A percentile compares a stretch with the other conserved stretches of the same genome.
These are phyloP conservation scores for Epirrita christyi DNA, from an alignment of 2,888 invertebrate genomes.

Conservation along the genomic window DNA sequence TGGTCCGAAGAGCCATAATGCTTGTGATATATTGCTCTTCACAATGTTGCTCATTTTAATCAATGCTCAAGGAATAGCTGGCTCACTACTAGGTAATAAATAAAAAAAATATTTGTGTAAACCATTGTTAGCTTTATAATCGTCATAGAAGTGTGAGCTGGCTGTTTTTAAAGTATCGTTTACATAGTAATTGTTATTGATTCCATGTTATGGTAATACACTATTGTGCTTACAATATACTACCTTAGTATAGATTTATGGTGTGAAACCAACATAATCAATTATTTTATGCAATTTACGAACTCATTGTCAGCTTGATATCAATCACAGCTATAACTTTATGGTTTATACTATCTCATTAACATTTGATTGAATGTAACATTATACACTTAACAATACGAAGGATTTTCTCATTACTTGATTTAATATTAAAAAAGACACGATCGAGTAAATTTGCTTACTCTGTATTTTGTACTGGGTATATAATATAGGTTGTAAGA, in stretches of 20 bases:
- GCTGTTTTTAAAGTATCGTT: neutral
- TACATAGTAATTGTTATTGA: neutral
- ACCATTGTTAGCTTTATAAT: no score
- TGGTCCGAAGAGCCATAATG: slow-evolving; percentile 10
- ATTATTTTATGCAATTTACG: neutral
- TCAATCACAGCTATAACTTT: slow-evolving; percentile 14
- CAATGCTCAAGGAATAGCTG: no score
- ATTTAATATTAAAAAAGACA: neutral
- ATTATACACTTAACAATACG: slow-evolving; percentile 9
- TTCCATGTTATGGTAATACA: neutral
- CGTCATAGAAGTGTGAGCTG: no score
- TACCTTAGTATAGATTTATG: neutral
- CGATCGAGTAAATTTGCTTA: neutral
- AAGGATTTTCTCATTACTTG: neutral
- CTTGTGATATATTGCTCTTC: slow-evolving; percentile 13
- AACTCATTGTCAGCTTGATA: slow-evolving; percentile 10
- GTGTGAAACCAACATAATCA: slow-evolving; percentile 2
- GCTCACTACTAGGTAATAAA: no score
- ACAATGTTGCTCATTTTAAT: neutral
- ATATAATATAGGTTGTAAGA: no score
- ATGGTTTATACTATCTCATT: slow-evolving; percentile 13
- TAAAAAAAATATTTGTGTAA: no score
- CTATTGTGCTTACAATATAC: neutral
- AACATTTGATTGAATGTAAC: slow-evolving; percentile 16
- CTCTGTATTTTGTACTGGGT: no score